Conservation (phyloP, 2,797 vertebrate species). For the Sebastes diaconus region DNA sequence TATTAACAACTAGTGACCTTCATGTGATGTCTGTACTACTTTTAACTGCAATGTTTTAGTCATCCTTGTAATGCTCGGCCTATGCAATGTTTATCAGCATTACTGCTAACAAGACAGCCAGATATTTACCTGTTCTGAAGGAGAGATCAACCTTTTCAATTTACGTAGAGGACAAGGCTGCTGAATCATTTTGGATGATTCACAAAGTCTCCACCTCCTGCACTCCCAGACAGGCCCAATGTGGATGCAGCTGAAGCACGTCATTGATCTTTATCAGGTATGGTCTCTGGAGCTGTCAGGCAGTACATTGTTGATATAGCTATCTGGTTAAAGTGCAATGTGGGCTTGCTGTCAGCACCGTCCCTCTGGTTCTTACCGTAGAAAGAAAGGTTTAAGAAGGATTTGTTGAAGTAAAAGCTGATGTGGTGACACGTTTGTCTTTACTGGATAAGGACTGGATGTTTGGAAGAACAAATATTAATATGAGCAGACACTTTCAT, state of each 20-base stretch:
- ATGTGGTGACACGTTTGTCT: background rate
- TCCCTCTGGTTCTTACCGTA: conserved; percentile 79
- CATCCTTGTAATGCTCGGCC: background rate
- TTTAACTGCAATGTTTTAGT: background rate
- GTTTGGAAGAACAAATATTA: background rate
- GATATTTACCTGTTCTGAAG: conserved; percentile 84
- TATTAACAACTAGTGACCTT: background rate
- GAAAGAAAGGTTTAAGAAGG: conserved; percentile 79
- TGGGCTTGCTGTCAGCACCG: conserved; percentile 84
- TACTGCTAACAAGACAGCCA: too few relatives aligned
- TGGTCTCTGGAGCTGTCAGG: conserved; percentile 87
- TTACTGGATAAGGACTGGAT: conserved; percentile 54
- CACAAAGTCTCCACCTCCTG: conserved; percentile 85
- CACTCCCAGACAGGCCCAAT: conserved; percentile 91
- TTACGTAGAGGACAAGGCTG: background rate
- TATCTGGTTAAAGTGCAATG: conserved; percentile 83
- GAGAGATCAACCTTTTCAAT: conserved; percentile 42
- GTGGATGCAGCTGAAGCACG: conserved; percentile 91
- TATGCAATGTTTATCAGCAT: background rate
- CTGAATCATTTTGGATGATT: background rate
- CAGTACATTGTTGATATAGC: conserved; percentile 85
- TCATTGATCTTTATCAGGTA: conserved; percentile 92
- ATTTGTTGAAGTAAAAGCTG: conserved; percentile 29
- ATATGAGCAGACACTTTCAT: background rate
- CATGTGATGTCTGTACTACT: background rate